Evolutionary conservation across 2,888 invertebrate species (phyloP).

Genomic region (Lasioglossum villosulum): DNA sequence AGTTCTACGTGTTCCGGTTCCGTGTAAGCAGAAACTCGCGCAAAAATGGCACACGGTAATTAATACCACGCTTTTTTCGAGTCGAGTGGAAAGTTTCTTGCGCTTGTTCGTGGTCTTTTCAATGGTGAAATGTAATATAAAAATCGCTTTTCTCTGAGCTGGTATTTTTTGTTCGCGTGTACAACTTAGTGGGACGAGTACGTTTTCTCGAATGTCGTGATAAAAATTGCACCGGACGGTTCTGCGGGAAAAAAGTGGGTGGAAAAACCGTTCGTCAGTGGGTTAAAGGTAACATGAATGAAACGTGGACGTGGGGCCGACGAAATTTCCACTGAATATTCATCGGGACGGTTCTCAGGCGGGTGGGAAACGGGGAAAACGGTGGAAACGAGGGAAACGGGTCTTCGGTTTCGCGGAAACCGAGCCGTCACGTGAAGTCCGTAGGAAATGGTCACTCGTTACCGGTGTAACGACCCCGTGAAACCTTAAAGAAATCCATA

Average conservation of each 20-base stretch:
- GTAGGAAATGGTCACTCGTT: conserved; percentile 58
- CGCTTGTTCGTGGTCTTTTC: neutral
- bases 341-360: neutral
- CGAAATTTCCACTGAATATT: conserved; percentile 10
- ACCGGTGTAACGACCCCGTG: conserved; percentile 59
- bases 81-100: neutral
- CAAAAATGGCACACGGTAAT: neutral
- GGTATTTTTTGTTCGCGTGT: neutral
- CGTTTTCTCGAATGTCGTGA: neutral
- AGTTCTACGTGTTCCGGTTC: neutral
- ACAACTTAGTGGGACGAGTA: too few relatives aligned
- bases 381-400: conserved; percentile 14
- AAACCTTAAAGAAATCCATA: conserved; percentile 59
- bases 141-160: neutral
- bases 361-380: neutral
- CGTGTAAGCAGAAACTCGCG: neutral
- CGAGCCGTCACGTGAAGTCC: conserved; percentile 34
- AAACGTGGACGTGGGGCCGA: neutral
- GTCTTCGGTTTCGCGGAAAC: conserved; percentile 15
- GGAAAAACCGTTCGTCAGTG: neutral
- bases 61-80: neutral
- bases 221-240: neutral
- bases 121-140: neutral
- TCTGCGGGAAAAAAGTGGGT: neutral
- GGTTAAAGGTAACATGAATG: conserved; percentile 9